Evolutionary conservation across 2,888 invertebrate species (phyloP), one percentile per base, ranked within the genome.

Genomic region (Euspilapteryx auroguttella): DNA sequence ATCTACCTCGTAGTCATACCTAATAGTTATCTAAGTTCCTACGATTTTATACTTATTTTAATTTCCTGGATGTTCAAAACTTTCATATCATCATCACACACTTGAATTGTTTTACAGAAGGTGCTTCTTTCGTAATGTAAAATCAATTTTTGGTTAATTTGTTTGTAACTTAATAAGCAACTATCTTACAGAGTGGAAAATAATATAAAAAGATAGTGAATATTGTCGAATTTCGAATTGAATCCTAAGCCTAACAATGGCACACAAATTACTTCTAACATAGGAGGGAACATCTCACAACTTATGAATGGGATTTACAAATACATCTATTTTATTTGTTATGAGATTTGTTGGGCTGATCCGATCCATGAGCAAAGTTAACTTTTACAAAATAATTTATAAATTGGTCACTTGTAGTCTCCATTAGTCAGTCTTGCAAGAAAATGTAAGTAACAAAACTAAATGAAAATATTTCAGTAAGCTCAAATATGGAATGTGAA

Each of bases 271-370:
- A 66, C 57, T 53, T 55, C 58, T 66, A 68, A 68, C 59, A 57
- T 55, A 69, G 73, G 75, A 73, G 66, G 75, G 75, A 73, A 58
- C 61, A 44, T 48, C 57, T 73, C 75, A 75, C 75, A 75, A 73
- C 71, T n/a, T 28, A 17, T 28, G 17, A 14, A 28, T 20, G 55
- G 59, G 61, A 45, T 17, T 17, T 5, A 17, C 8, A 17, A 8
- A 8, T 17, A 17, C 17, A 17, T 6, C 17, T 6, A 17, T 17
- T 6, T 17, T 5, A 17, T 17, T 6, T 6, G 5, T 6, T 17
- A 5, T 17, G 17, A 17, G n/a, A n/a, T n/a, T n/a, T n/a, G n/a
- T n/a, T n/a, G n/a, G n/a, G n/a, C n/a, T n/a, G n/a, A n/a, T n/a
- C n/a, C n/a, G n/a, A n/a, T n/a, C n/a, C 44, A 41, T 73, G 69